Evolutionary conservation across 2,888 invertebrate genomes (phyloP).

Genomic region (Drosophila siamana): DNA sequence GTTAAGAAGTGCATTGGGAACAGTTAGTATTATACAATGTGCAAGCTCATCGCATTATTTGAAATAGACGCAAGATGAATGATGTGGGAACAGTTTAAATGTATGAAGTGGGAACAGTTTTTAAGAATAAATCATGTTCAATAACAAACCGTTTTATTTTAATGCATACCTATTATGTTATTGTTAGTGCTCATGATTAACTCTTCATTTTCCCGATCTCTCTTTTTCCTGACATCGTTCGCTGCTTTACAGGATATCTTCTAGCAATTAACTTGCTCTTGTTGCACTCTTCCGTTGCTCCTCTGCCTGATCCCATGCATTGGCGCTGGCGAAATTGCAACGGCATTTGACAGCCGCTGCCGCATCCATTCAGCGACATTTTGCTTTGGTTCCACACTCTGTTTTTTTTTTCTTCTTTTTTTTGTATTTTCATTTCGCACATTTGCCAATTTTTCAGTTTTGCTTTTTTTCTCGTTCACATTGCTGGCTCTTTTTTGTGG

Average conservation of each 20-base stretch:
- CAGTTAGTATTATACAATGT: no score
- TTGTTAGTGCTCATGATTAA: no score
- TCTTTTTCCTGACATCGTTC: no score
- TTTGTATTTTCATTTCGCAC: conserved; percentile 18
- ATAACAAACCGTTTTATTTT: no score
- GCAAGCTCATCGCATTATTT: no score
- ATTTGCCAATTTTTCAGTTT: conserved; percentile 13
- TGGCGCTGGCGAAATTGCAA: conserved; percentile 59
- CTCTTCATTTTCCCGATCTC: no score
- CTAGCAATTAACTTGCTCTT: background rate
- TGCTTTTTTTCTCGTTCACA: background rate
- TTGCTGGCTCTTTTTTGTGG: background rate
- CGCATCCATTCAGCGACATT: conserved; percentile 71
- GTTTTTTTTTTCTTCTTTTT: conserved; percentile 9
- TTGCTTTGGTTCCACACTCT: conserved; percentile 41
- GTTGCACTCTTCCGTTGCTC: conserved; percentile 12
- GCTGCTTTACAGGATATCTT: conserved; percentile 8
- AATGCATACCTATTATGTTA: no score
- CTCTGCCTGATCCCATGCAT: conserved; percentile 37
- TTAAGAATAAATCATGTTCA: no score
- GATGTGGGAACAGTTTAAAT: no score
- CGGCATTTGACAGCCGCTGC: conserved; percentile 76
- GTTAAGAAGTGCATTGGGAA: no score
- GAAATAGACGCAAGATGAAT: no score
- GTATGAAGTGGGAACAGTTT: no score